These are phyloP conservation scores for Rhyacichthys aspro DNA, from an alignment of 2,797 vertebrate genomes.

Conservation along the genomic window DNA sequence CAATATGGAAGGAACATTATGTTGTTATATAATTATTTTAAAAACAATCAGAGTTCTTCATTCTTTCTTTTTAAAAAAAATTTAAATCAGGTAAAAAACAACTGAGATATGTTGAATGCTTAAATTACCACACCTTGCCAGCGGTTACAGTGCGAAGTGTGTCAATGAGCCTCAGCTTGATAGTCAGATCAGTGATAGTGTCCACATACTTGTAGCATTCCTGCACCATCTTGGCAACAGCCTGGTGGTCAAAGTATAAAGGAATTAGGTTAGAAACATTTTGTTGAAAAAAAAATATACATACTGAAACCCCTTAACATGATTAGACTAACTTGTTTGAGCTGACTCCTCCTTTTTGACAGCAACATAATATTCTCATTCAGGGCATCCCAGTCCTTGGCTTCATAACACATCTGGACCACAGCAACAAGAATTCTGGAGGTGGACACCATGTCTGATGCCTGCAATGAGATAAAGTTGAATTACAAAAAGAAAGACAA, in stretches of 20 bases:
- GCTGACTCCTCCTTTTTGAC: conserved; percentile 94
- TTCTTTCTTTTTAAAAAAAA: no score
- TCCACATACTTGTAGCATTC: conserved; percentile 97
- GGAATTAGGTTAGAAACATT: not conserved
- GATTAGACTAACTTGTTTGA: conserved; percentile 89
- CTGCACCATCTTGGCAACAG: conserved; percentile 99
- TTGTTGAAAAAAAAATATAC: not conserved
- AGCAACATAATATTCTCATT: conserved; percentile 98
- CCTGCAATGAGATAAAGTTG: conserved; percentile 71
- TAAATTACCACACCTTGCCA: conserved; percentile 87
- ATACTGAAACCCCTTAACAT: no score
- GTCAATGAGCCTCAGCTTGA: conserved; percentile 95
- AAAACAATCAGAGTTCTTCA: no score
- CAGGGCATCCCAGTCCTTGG: conserved; percentile 95
- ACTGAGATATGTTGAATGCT: not conserved
- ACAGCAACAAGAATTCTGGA: conserved; percentile 96
- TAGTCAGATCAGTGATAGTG: conserved; percentile 87
- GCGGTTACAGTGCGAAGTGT: conserved; percentile 96
- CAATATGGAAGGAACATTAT: no score
- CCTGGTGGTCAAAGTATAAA: conserved; percentile 71
- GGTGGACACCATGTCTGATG: conserved; percentile 97
- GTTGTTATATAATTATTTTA: no score
- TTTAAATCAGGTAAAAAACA: no score
- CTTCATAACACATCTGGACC: conserved; percentile 96
- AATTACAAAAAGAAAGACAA: not conserved